Evolutionary conservation across 2,888 invertebrate species (phyloP).

Genomic region (Drosophila mercatorum): DNA sequence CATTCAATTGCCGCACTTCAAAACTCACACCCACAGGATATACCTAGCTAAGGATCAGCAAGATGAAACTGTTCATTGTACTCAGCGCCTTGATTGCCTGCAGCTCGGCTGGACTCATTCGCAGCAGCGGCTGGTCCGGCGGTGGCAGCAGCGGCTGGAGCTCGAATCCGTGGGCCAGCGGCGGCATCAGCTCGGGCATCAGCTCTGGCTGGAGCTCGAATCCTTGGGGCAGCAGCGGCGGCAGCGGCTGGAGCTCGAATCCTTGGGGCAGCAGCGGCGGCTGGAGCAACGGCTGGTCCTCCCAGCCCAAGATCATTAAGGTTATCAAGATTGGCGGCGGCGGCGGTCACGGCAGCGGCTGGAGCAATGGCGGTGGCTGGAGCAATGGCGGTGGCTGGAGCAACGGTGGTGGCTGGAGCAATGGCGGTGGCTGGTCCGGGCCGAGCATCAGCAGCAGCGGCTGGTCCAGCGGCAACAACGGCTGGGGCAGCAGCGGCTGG

Average conservation of each 20-base stretch:
- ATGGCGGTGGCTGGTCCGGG: slow-evolving; percentile 40
- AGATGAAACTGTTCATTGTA: slow-evolving; percentile 75
- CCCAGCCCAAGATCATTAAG: slow-evolving; percentile 61
- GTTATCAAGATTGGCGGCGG: slow-evolving; percentile 49
- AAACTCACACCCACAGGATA: slow-evolving; percentile 28
- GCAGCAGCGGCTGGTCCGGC: slow-evolving; percentile 47
- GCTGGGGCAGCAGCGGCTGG: slow-evolving; percentile 52
- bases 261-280: slow-evolving; percentile 39
- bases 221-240: slow-evolving; percentile 50
- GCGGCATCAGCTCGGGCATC: slow-evolving; percentile 34
- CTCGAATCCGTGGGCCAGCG: slow-evolving; percentile 50
- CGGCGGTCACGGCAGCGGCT: slow-evolving; percentile 13
- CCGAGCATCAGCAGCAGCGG: slow-evolving; percentile 34
- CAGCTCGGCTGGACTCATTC: slow-evolving; percentile 54
- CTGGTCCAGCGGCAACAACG: slow-evolving; percentile 37
- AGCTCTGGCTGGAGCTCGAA: slow-evolving; percentile 52
- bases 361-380: slow-evolving; percentile 1
- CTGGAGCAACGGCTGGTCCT: slow-evolving; percentile 56
- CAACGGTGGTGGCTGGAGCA: slow-evolving; percentile 35
- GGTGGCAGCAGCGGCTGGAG: slow-evolving; percentile 39
- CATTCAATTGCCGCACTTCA: slow-evolving; percentile 66
- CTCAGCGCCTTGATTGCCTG: slow-evolving; percentile 70
- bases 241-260: slow-evolving; percentile 24
- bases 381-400: background rate
- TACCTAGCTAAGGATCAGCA: slow-evolving; percentile 3